Conservation (phyloP, 2,113 vertebrate species). For the Pheucticus melanocephalus region DNA sequence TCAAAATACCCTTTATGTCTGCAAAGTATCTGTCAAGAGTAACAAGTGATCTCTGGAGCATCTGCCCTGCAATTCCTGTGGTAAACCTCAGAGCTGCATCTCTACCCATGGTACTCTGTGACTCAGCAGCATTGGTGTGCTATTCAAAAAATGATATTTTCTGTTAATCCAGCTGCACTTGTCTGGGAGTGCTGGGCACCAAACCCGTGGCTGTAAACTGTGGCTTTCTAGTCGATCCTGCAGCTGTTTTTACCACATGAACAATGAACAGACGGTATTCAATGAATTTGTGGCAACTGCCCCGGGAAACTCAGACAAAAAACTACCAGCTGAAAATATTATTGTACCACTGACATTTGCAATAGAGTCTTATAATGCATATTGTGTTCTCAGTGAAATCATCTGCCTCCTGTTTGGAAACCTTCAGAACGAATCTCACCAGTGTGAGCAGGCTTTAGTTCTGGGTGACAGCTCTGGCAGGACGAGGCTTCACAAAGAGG, state of each 20-base stretch:
- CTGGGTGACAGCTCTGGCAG: neutral
- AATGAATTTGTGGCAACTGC: neutral
- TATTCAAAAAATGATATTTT: neutral
- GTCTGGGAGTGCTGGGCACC: neutral
- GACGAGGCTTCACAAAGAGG: neutral
- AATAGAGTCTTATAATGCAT: neutral
- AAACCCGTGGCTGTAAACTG: neutral
- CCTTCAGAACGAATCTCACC: neutral
- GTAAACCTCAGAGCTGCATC: neutral
- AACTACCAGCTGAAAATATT: neutral
- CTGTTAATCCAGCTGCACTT: neutral
- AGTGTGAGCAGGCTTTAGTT: neutral
- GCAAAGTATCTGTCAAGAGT: neutral
- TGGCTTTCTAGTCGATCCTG: neutral
- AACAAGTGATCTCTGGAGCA: neutral
- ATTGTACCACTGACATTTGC: neutral
- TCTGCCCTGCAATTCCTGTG: neutral
- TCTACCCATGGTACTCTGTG: neutral
- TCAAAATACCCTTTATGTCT: neutral
- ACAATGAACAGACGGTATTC: conserved; percentile 20
- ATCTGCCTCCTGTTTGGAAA: neutral
- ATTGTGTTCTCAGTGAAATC: neutral
- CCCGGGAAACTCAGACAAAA: neutral
- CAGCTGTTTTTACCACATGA: neutral
- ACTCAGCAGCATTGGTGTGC: neutral